Conservation (phyloP, 1,140 invertebrate genomes). For the Nomia melanderi region DNA sequence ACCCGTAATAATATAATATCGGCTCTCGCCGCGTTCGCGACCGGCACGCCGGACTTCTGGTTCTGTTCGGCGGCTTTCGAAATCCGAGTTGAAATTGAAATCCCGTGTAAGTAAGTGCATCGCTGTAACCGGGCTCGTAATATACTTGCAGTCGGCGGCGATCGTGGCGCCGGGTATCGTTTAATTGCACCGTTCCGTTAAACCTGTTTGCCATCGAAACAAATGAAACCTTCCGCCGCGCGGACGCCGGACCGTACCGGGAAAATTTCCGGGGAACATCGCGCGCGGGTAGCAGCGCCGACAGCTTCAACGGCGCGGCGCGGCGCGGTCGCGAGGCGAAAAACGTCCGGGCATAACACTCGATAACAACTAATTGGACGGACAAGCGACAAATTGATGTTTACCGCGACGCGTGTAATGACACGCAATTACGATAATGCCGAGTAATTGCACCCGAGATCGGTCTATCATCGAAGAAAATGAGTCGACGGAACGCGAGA, state of each 20-base stretch:
- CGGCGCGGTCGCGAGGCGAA: too few relatives aligned
- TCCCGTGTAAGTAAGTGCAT: too few relatives aligned
- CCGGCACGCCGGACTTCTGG: too few relatives aligned
- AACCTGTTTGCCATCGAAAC: not conserved
- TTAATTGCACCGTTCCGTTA: not conserved
- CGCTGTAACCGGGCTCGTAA: not conserved
- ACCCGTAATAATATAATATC: not conserved
- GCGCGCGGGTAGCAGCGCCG: too few relatives aligned
- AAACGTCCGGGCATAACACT: not conserved
- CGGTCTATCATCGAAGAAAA: not conserved
- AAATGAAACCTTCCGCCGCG: not conserved
- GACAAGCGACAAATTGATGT: slow-evolving; percentile 8
- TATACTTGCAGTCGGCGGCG: not conserved
- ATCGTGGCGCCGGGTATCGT: not conserved
- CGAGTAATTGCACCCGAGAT: not conserved
- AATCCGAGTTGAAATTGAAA: not conserved
- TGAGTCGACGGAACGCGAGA: not conserved
- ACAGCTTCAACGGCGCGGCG: too few relatives aligned
- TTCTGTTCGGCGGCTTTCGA: not conserved
- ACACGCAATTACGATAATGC: slow-evolving; percentile 15
- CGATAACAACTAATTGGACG: slow-evolving; percentile 21
- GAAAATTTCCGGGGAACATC: not conserved
- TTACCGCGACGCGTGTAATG: not conserved
- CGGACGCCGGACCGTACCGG: not conserved
- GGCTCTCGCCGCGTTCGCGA: not conserved